These are phyloP conservation scores for Cladorhizidae sp. DNA, from an alignment of 37 sponge, comb jelly and placozoan species.

Conservation along the genomic window DNA sequence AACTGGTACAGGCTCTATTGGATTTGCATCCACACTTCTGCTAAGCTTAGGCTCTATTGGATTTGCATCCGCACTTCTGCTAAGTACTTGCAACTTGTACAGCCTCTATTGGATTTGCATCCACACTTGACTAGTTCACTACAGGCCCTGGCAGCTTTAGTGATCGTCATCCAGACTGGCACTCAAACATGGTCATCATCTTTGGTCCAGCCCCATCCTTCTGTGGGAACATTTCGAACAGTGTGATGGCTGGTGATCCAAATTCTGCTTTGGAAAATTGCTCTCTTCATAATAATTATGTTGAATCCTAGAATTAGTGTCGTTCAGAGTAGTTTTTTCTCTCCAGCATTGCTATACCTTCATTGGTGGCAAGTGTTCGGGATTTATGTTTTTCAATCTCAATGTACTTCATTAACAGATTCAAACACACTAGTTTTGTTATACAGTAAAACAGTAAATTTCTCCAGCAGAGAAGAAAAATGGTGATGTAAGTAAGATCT, in stretches of 20 bases:
- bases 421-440: constrained; percentile 15
- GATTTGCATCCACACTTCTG: too few relatives aligned
- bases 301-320: too few relatives aligned
- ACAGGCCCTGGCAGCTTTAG: background rate
- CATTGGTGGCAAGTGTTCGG: background rate
- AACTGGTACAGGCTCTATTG: too few relatives aligned
- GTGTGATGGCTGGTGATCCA: background rate
- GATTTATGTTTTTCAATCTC: background rate
- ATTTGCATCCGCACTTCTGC: too few relatives aligned
- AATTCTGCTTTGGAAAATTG: background rate
- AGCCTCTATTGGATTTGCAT: background rate
- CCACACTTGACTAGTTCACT: constrained; percentile 7
- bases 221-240: background rate
- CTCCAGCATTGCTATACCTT: too few relatives aligned
- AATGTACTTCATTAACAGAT: background rate
- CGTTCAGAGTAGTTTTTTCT: too few relatives aligned
- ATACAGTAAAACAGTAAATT: constrained; percentile 20
- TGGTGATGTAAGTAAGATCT: too few relatives aligned
- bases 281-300: background rate
- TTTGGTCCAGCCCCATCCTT: background rate
- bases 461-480: constrained; percentile 22
- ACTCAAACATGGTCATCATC: background rate
- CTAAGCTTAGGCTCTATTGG: too few relatives aligned
- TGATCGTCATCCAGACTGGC: constrained; percentile 1
- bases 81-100: too few relatives aligned